A percentile compares a stretch with the other conserved stretches of the same genome.
These are phyloP conservation scores for Brachionus koreanus DNA, from an alignment of 1,140 invertebrate genomes.

Conservation along the genomic window DNA sequence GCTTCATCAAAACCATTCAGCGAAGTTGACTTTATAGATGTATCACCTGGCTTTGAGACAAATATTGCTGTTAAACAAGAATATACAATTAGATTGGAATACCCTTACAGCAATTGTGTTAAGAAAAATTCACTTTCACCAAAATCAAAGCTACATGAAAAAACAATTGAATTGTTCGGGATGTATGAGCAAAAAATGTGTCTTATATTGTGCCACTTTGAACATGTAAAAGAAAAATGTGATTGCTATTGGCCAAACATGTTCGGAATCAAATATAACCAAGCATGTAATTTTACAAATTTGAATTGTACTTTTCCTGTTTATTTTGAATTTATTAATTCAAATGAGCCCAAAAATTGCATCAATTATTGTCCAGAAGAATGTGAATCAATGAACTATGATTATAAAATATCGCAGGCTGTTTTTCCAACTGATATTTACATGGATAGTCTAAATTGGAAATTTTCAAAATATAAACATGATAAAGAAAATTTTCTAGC, in stretches of 20 bases:
- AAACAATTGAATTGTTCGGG: not conserved
- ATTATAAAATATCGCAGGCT: not conserved
- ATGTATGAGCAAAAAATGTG: not conserved
- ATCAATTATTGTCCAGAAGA: not conserved
- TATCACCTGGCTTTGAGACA: not conserved
- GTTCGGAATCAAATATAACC: not conserved
- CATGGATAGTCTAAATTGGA: no score
- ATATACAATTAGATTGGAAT: not conserved
- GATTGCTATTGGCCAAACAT: not conserved
- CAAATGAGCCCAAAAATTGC: not conserved
- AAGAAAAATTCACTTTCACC: not conserved
- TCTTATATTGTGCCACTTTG: not conserved
- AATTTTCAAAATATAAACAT: no score
- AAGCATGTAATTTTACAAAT: not conserved
- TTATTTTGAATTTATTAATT: not conserved
- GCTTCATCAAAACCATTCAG: no score
- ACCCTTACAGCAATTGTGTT: not conserved
- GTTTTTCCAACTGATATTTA: conserved; percentile 1
- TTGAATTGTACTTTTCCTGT: not conserved
- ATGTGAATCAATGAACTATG: not conserved
- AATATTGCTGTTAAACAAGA: not conserved
- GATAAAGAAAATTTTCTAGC: not conserved
- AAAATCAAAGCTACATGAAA: not conserved
- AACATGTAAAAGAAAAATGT: not conserved
- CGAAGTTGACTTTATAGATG: not conserved